Evolutionary conservation across 1,140 invertebrate genomes (phyloP).

Genomic region (Apolygus lucorum): DNA sequence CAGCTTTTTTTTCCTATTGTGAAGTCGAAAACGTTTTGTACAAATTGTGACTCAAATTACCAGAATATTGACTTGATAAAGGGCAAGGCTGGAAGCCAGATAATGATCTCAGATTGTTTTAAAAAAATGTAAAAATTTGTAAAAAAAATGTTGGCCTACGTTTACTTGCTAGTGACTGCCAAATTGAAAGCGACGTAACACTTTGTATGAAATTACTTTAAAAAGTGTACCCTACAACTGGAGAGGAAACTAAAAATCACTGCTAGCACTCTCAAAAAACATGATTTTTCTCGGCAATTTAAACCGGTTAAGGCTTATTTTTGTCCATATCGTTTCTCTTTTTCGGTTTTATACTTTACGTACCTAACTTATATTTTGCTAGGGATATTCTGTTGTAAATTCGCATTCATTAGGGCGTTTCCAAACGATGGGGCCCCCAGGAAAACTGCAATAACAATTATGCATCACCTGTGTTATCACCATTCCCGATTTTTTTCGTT

Average conservation of each 20-base stretch:
- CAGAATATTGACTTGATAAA: too few species aligned
- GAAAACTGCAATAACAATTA: background rate
- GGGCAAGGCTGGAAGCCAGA: conserved; percentile 12
- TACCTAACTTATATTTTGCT: background rate
- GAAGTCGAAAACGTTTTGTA: background rate
- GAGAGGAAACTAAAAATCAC: too few species aligned
- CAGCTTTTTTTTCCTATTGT: background rate
- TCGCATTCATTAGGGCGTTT: background rate
- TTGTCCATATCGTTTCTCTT: background rate
- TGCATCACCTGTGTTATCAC: background rate
- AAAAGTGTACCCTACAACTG: too few species aligned
- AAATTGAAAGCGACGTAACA: too few species aligned
- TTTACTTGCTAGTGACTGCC: conserved; percentile 3
- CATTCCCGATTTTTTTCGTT: background rate
- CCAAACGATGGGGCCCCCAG: conserved; percentile 2
- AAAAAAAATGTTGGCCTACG: background rate
- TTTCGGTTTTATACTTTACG: background rate
- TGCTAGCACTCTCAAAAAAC: too few species aligned
- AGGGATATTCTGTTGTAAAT: conserved; percentile 2
- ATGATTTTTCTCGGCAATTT: too few species aligned
- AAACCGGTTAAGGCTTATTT: background rate
- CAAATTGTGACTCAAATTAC: background rate
- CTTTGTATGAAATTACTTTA: too few species aligned
- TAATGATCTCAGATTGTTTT: conserved; percentile 2
- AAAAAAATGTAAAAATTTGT: background rate